Conservation (phyloP, 2,113 vertebrate species). For the Nyctereutes procyonoides region DNA sequence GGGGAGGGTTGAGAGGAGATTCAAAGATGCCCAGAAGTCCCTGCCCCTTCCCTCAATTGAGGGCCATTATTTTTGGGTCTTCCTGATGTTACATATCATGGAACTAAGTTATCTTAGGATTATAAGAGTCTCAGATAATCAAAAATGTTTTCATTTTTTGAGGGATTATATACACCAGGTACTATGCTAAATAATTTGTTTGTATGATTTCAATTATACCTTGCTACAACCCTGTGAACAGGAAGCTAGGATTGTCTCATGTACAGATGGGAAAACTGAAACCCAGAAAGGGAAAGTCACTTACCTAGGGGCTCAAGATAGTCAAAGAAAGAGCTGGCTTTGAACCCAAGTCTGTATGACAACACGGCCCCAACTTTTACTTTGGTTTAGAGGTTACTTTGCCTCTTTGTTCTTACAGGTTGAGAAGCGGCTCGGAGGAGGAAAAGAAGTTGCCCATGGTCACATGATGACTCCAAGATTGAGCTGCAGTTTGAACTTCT, state of each 20-base stretch:
- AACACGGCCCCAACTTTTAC: neutral
- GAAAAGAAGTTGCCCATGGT: neutral
- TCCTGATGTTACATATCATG: neutral
- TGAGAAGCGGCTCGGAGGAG: neutral
- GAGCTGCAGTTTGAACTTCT: neutral
- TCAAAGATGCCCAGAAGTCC: neutral
- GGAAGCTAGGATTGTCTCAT: neutral
- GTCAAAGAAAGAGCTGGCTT: neutral
- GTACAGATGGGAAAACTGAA: neutral
- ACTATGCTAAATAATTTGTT: neutral
- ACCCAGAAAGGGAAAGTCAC: neutral
- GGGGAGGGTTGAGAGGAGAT: neutral
- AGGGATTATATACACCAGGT: neutral
- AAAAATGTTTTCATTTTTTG: neutral
- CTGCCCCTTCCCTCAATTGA: neutral
- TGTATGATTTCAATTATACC: neutral
- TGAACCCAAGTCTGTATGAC: neutral
- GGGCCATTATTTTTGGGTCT: neutral
- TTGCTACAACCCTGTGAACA: neutral
- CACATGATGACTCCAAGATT: no score
- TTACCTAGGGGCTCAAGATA: neutral
- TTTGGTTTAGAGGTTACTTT: neutral
- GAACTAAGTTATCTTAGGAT: neutral
- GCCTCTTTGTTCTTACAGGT: neutral
- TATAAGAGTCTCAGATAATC: neutral